These are phyloP conservation scores for Drosophila albomicans DNA, from an alignment of 1,140 invertebrate species.

Conservation along the genomic window DNA sequence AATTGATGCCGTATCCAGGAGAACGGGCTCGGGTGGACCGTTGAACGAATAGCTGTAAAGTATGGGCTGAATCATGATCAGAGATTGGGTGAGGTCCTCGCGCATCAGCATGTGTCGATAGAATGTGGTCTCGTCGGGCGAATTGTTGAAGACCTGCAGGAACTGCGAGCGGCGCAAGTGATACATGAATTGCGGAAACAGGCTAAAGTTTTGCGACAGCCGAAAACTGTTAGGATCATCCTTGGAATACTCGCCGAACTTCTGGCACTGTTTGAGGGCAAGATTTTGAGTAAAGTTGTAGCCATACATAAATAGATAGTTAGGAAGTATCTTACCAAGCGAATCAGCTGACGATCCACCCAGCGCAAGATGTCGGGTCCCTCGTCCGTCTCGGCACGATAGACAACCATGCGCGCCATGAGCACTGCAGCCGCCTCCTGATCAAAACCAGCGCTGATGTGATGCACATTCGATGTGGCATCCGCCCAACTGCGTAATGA, in stretches of 20 bases:
- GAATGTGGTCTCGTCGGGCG: slow-evolving; percentile 99
- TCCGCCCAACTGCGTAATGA: slow-evolving; percentile 90
- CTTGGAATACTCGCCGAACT: slow-evolving; percentile 99
- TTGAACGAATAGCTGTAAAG: slow-evolving; percentile 99
- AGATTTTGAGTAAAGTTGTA: too few species aligned
- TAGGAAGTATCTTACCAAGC: slow-evolving; percentile 89
- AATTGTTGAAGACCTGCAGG: slow-evolving; percentile 99
- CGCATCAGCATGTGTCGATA: slow-evolving; percentile 99
- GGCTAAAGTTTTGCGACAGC: slow-evolving; percentile 97
- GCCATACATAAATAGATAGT: too few species aligned
- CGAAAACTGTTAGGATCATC: slow-evolving; percentile 99
- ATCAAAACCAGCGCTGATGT: slow-evolving; percentile 97
- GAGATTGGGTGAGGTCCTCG: slow-evolving; percentile 98
- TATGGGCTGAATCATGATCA: slow-evolving; percentile 99
- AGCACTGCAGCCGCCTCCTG: slow-evolving; percentile 98
- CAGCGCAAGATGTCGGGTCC: slow-evolving; percentile 98
- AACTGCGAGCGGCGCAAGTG: slow-evolving; percentile 99
- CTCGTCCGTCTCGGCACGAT: slow-evolving; percentile 97
- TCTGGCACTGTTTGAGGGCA: slow-evolving; percentile 93
- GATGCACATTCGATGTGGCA: slow-evolving; percentile 91
- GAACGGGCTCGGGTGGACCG: slow-evolving; percentile 98
- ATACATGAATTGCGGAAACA: slow-evolving; percentile 99
- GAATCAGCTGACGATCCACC: slow-evolving; percentile 99
- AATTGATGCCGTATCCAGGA: slow-evolving; percentile 98
- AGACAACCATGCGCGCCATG: slow-evolving; percentile 98